phyloP scores from a whole-genome alignment of 1,140 invertebrate species.

The Drosophila orosa region DNA sequence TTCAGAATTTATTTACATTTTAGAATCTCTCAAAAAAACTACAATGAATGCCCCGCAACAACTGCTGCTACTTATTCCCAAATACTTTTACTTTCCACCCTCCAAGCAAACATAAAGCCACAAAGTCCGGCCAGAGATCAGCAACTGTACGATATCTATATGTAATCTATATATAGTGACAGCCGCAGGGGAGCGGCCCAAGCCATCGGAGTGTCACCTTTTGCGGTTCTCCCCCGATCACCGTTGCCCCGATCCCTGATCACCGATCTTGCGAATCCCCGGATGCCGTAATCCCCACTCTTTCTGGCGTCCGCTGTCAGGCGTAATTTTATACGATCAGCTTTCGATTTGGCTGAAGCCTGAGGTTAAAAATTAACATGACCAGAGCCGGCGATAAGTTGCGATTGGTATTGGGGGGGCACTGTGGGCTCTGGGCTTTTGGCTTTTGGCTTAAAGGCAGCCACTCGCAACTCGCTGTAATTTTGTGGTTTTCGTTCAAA shows the following conservation, averaged over 20 bases:
- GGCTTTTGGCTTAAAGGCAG: conserved; percentile 38
- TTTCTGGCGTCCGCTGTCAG: conserved; percentile 67
- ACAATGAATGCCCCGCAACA: not conserved
- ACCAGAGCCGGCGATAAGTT: conserved; percentile 76
- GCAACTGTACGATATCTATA: conserved; percentile 54
- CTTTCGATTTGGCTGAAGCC: conserved; percentile 80
- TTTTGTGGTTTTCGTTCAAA: conserved; percentile 71
- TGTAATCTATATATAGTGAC: conserved; percentile 72
- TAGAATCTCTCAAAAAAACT: not conserved
- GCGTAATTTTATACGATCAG: conserved; percentile 82
- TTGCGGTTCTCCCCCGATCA: conserved; percentile 64
- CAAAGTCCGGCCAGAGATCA: conserved; percentile 45
- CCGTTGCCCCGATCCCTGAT: conserved; percentile 2
- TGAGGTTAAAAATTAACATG: conserved; percentile 81
- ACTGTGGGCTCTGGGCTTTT: conserved; percentile 26
- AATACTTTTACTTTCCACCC: conserved; percentile 43
- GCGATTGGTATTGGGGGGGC: conserved; percentile 62
- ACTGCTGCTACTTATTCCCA: conserved; percentile 14
- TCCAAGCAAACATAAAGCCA: conserved; percentile 17
- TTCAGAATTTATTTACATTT: not conserved
- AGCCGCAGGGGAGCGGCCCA: conserved; percentile 54
- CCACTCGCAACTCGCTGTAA: conserved; percentile 58
- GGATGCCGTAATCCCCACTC: conserved; percentile 23
- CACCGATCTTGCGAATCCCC: conserved; percentile 14
- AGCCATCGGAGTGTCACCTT: conserved; percentile 73